Conservation (phyloP, 2,113 vertebrate species). For the Brevimyrus niger region DNA sequence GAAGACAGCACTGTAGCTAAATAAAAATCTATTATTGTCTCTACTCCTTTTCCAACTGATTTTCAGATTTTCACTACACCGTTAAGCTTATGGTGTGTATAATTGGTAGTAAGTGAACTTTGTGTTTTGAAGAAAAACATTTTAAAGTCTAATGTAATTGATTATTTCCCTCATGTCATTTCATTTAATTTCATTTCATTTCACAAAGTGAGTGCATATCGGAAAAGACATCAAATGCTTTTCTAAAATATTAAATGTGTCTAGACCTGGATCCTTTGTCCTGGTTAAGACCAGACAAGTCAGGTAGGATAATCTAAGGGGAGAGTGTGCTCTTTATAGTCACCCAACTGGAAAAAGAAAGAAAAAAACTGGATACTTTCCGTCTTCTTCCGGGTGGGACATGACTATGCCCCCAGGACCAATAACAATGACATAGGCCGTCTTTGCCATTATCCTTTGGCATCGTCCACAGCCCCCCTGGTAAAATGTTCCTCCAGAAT, state of each 20-base stretch:
- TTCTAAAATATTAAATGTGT: not conserved
- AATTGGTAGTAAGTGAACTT: not conserved
- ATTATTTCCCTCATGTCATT: not conserved
- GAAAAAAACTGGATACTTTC: not conserved
- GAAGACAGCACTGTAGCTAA: not conserved
- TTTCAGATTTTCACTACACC: not conserved
- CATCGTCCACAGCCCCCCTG: not conserved
- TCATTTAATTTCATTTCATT: not conserved
- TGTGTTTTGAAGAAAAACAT: not conserved
- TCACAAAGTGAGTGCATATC: not conserved
- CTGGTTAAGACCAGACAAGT: not conserved
- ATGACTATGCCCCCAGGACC: not conserved
- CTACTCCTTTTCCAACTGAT: not conserved
- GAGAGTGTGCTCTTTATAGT: not conserved
- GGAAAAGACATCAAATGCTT: not conserved
- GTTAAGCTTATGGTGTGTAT: not conserved
- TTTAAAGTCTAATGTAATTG: not conserved
- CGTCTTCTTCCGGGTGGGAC: not conserved
- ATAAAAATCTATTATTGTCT: not conserved
- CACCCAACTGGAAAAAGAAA: not conserved
- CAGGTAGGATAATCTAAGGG: not conserved
- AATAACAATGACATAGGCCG: not conserved
- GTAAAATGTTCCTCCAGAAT: slow-evolving; percentile 18
- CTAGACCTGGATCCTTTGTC: not conserved
- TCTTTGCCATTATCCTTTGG: not conserved